Conservation (phyloP, 2,797 vertebrate species). For the Sebastes cheni region DNA sequence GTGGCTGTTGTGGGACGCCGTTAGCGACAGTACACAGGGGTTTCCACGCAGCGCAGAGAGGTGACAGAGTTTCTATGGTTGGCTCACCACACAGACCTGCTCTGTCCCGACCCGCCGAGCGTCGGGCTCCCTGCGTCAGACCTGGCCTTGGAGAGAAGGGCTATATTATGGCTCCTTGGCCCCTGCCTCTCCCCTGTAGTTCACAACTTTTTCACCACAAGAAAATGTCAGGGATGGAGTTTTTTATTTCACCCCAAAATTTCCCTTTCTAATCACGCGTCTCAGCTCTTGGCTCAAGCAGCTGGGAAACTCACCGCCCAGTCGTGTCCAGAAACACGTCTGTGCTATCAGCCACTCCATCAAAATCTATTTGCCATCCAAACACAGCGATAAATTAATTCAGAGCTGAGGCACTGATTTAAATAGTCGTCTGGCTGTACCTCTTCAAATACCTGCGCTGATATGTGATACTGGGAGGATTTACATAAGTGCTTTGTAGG, state of each 20-base stretch:
- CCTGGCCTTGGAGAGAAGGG: slow-evolving; percentile 77
- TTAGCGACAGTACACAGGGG: slow-evolving; percentile 54
- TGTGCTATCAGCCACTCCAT: slow-evolving; percentile 67
- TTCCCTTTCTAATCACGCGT: slow-evolving; percentile 62
- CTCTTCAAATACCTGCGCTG: slow-evolving; percentile 62
- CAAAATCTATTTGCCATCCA: slow-evolving; percentile 68
- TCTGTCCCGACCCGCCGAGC: slow-evolving; percentile 69
- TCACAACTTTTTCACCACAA: slow-evolving; percentile 69
- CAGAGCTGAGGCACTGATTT: slow-evolving; percentile 42
- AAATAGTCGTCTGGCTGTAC: slow-evolving; percentile 48
- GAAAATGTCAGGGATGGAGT: slow-evolving; percentile 67
- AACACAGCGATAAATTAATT: slow-evolving; percentile 64
- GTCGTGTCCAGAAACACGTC: slow-evolving; percentile 65
- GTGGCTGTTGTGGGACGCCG: slow-evolving; percentile 46
- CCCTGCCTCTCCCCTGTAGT: slow-evolving; percentile 69
- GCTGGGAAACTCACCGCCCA: slow-evolving; percentile 59
- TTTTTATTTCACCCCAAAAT: slow-evolving; percentile 62
- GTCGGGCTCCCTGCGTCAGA: slow-evolving; percentile 77
- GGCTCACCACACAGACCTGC: slow-evolving; percentile 76
- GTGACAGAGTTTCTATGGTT: slow-evolving; percentile 80
- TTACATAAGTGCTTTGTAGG: slow-evolving; percentile 61
- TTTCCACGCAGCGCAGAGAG: slow-evolving; percentile 62
- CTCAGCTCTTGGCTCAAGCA: slow-evolving; percentile 57
- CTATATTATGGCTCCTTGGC: slow-evolving; percentile 78
- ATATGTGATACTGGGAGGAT: slow-evolving; percentile 63